phyloP scores from a whole-genome alignment of 2,888 invertebrate species.

The Leucozona laternaria region DNA sequence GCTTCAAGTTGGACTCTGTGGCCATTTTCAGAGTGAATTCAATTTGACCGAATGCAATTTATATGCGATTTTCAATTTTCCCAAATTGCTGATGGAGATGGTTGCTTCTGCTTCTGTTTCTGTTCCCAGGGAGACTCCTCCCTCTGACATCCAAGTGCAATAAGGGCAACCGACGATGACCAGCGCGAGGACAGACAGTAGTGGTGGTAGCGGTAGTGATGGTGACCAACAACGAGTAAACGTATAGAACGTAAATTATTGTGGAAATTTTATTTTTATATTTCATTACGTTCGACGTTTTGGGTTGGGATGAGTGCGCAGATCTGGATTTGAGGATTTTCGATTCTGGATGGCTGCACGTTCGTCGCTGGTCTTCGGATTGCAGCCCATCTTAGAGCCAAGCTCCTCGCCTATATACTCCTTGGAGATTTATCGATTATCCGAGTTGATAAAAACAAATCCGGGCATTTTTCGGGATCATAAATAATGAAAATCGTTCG shows the following conservation, averaged over 20 bases:
- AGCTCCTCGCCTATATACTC: constrained; percentile 52
- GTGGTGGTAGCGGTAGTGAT: background rate
- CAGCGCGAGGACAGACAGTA: background rate
- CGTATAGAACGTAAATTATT: constrained; percentile 67
- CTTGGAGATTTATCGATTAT: constrained; percentile 75
- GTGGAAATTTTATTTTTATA: constrained; percentile 74
- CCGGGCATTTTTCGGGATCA: constrained; percentile 73
- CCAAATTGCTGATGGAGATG: constrained; percentile 70
- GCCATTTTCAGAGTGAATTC: constrained; percentile 73
- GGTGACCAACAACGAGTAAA: constrained; percentile 15
- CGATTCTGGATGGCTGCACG: constrained; percentile 61
- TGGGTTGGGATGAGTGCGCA: constrained; percentile 43
- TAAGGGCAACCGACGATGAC: background rate
- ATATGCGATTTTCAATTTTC: constrained; percentile 75
- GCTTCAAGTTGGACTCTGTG: constrained; percentile 16
- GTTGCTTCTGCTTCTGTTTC: constrained; percentile 45
- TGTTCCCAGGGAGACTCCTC: constrained; percentile 54
- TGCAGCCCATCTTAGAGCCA: constrained; percentile 5
- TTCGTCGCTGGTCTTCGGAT: constrained; percentile 6
- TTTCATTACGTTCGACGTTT: constrained; percentile 70
- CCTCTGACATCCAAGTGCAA: constrained; percentile 23
- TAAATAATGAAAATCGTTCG: constrained; percentile 75
- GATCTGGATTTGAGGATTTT: constrained; percentile 35
- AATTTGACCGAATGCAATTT: constrained; percentile 75
- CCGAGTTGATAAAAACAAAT: constrained; percentile 76